Conservation (phyloP, 2,888 invertebrate species). For the Nomada hirtipes region DNA sequence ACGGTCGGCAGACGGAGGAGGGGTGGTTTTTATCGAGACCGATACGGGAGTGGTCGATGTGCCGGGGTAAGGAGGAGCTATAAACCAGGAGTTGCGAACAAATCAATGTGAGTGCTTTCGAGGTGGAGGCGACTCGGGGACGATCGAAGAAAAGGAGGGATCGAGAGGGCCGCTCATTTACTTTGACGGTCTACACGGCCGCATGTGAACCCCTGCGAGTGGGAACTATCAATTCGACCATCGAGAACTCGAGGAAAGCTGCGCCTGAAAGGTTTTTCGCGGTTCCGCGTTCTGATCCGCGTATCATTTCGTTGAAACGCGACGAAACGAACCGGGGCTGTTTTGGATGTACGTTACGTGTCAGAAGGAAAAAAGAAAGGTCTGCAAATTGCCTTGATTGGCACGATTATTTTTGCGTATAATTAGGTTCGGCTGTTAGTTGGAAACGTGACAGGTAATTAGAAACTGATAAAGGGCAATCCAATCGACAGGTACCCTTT, state of each 20-base stretch:
- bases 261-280: not conserved
- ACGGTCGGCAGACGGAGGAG: constrained; percentile 50
- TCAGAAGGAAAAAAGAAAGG: not conserved
- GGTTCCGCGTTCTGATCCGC: not conserved
- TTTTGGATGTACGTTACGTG: no score
- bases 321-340: not conserved
- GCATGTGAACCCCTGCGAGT: constrained; percentile 61
- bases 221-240: constrained; percentile 75
- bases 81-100: constrained; percentile 81
- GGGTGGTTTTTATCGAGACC: constrained; percentile 66
- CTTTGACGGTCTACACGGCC: constrained; percentile 70
- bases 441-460: constrained; percentile 14
- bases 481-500: not conserved
- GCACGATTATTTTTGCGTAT: not conserved
- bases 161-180: constrained; percentile 72
- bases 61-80: constrained; percentile 69
- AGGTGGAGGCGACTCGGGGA: constrained; percentile 50
- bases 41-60: constrained; percentile 66
- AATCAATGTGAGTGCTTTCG: constrained; percentile 82
- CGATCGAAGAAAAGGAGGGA: constrained; percentile 46
- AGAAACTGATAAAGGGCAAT: constrained; percentile 8
- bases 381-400: no score
- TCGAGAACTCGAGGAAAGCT: constrained; percentile 64
- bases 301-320: not conserved
- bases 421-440: not conserved